phyloP scores from a whole-genome alignment of 2,888 invertebrate genomes.

The Leuctra nigra region DNA sequence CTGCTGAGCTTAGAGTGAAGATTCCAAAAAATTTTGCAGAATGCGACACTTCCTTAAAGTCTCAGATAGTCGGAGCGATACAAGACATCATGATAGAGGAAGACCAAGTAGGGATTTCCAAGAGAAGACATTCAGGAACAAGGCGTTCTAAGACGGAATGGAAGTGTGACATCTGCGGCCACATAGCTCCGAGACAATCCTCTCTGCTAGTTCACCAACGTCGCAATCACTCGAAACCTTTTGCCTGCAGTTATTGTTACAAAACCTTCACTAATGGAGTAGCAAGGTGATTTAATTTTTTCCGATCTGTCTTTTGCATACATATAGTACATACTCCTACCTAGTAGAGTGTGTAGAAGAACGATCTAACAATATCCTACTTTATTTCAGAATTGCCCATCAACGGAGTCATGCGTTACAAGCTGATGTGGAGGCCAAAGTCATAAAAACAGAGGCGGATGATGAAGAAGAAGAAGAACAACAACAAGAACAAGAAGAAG shows the following conservation, averaged over 20 bases:
- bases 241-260: conserved; percentile 22
- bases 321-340: too few relatives aligned
- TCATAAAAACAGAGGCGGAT: too few relatives aligned
- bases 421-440: too few relatives aligned
- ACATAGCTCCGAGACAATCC: conserved; percentile 9
- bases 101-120: neutral
- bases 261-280: conserved; percentile 15
- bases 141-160: conserved; percentile 1
- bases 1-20: conserved; percentile 19
- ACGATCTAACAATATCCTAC: too few relatives aligned
- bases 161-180: conserved; percentile 24
- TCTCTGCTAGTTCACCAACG: conserved; percentile 18
- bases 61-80: conserved; percentile 24
- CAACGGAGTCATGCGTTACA: too few relatives aligned
- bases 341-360: too few relatives aligned
- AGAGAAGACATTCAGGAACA: neutral
- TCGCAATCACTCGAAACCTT: conserved; percentile 10
- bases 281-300: neutral
- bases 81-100: conserved; percentile 20
- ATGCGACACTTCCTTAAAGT: conserved; percentile 19
- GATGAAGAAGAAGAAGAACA: conserved; percentile 21
- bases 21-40: conserved; percentile 21
- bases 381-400: too few relatives aligned
- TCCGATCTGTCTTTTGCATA: too few relatives aligned
- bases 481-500: neutral